A percentile compares a stretch with the other conserved stretches of the same genome.
Evolutionary conservation across 92 coral and sea anemone genomes (phyloP).

Genomic region (Umimayanthus chanpuru): DNA sequence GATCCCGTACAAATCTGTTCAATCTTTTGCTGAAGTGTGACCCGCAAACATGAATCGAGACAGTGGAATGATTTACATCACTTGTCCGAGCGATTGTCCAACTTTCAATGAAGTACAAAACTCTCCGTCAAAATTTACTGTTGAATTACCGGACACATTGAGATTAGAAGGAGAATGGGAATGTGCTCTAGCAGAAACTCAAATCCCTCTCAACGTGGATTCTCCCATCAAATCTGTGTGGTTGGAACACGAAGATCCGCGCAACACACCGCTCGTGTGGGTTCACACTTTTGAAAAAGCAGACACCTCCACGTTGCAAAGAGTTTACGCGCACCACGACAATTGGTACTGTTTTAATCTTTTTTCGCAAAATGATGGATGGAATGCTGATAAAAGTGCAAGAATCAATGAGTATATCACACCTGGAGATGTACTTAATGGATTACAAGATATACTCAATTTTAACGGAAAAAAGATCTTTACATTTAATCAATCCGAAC

Average conservation of each 20-base stretch:
- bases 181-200: not conserved
- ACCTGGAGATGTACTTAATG: too few relatives aligned
- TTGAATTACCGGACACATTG: not conserved
- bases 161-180: not conserved
- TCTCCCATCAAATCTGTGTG: not conserved
- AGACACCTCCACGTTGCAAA: not conserved
- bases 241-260: not conserved
- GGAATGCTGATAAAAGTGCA: too few relatives aligned
- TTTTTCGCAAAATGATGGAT: too few relatives aligned
- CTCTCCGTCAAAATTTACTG: not conserved
- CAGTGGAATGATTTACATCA: not conserved
- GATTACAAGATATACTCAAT: too few relatives aligned
- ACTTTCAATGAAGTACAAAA: not conserved
- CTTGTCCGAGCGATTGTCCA: not conserved
- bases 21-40: too few relatives aligned
- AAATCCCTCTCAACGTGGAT: not conserved
- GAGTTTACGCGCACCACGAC: not conserved
- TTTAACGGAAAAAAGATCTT: too few relatives aligned
- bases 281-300: not conserved
- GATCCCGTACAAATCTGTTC: not conserved
- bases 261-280: not conserved
- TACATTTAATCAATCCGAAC: too few relatives aligned
- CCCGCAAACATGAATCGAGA: too few relatives aligned
- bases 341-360: too few relatives aligned
- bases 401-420: too few relatives aligned